Base-by-base conservation (phyloP, 2,888 invertebrate species). In the Erebia ligea region DNA sequence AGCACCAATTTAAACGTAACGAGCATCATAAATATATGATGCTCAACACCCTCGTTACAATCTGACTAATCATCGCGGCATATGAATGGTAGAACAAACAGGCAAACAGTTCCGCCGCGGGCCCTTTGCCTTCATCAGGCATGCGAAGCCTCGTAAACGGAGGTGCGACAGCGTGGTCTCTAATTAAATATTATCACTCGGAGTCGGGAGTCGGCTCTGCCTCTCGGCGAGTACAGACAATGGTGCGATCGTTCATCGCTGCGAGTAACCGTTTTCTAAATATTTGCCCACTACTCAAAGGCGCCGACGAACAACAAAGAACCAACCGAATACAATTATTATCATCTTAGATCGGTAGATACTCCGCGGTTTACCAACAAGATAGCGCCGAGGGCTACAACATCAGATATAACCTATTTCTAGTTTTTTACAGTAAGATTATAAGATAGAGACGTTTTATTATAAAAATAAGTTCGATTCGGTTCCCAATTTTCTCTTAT, bases 171-270 rank as follows among this genome's bases (percentile, higher is more conserved):
- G 82, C 86, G 84, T 77, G 82, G 86, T 84, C 87, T 87, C 91
- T 92, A 91, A 92, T 92, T 92, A 92, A 91, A 92, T 91, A 92
- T 92, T 91, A 91, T 90, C 90, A 90, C 85, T 73, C 68, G 66
- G 67, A 70, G 73, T 69, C 76, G 73, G 68, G 64, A 73, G 70
- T 86, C 77, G 82, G 81, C 84, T 85, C 86, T 85, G 82, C 80
- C 84, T 85, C 86, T 85, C 88, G 86, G 87, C 83, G 82, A 81
- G 81, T 82, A 85, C 86, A 90, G 87, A 91, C 91, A 92, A 92
- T 89, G 81, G 85, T 82, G 83, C 82, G 86, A 86, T 86, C 86
- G 85, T 83, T 88, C 87, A 90, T 89, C 87, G 87, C 88, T 86
- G 86, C 89, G 88, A 88, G 89, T 90, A 89, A 89, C 89, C 81